Evolutionary conservation across 2,888 invertebrate species (phyloP), one percentile per base, ranked within the genome.

Genomic region (Torymus aiolomorphi): DNA sequence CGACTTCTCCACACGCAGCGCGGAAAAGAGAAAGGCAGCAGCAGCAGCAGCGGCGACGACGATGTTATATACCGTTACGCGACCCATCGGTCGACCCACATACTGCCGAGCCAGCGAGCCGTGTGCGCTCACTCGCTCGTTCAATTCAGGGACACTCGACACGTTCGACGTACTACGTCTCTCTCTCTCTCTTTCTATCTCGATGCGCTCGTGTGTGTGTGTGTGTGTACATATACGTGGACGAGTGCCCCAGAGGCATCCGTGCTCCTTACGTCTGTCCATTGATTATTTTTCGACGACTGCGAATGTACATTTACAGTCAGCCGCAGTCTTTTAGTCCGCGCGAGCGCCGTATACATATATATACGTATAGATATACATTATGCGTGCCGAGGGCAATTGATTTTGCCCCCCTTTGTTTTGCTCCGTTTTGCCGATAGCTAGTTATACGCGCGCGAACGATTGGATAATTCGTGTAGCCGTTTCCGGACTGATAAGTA

Each of bases 61-160:
- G 76, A 31, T 31, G 31, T 31, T 31, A 31, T 31, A 31, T 87
- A 89, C 89, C 88, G 89, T 89, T 90, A 89, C 82, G 83, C 87
- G 89, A 89, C 89, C 89, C 88, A 88, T 88, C 81, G 81, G 65
- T 85, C 86, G 88, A 86, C 87, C 87, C 86, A 87, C 86, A 86
- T 87, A 73, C 61, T 69, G 51, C 54, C 52, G n/a, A 20, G 56
- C 63, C 31, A 56, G 18, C 66, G 31, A 51, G 56, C 54, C 31
- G 31, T 31, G 31, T 31, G 31, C 31, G 31, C 31, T 31, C 31
- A 8, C 31, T 31, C 18, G 16, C 49, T 24, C 66, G 31, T 51
- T 52, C 49, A 52, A 71, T 71, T 57, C 66, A 51, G 80, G 52
- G 72, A 71, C 76, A 76, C 67, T 76, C 80, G 80, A 76, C 76